These are phyloP conservation scores for Camarhynchus parvulus DNA, from an alignment of 2,113 vertebrate species.

Conservation along the genomic window DNA sequence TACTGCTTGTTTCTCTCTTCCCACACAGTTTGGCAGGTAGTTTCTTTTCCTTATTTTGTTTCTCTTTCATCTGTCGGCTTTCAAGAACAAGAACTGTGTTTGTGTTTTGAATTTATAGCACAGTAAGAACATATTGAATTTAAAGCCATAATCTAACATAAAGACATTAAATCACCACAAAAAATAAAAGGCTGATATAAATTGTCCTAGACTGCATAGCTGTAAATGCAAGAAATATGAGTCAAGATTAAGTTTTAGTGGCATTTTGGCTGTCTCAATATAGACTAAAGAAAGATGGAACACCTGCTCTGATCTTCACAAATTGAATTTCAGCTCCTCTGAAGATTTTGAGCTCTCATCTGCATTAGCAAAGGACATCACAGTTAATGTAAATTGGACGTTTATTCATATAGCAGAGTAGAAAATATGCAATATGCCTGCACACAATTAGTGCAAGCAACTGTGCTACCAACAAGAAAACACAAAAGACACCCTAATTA, in stretches of 20 bases:
- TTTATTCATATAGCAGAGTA: conserved; percentile 8
- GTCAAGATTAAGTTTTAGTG: background rate
- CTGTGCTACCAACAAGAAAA: background rate
- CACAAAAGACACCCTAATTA: background rate
- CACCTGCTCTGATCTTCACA: background rate
- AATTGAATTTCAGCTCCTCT: background rate
- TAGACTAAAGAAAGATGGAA: background rate
- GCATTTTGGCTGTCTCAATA: background rate
- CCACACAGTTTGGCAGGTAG: background rate
- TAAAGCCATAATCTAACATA: background rate
- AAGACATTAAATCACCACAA: conserved; percentile 21
- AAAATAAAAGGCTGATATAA: background rate
- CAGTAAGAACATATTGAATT: background rate
- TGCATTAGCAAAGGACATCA: background rate
- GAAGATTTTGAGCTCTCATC: background rate
- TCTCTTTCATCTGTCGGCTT: background rate
- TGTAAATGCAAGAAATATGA: conserved; percentile 2
- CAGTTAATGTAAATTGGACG: conserved; percentile 20
- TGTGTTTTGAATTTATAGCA: background rate
- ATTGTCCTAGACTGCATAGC: background rate
- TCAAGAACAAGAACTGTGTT: background rate
- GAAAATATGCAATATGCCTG: background rate
- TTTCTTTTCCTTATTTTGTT: background rate
- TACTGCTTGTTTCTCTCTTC: background rate
- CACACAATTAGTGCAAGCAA: background rate